Conservation (phyloP, 2,888 invertebrate species). For the Campoletis raptor region DNA sequence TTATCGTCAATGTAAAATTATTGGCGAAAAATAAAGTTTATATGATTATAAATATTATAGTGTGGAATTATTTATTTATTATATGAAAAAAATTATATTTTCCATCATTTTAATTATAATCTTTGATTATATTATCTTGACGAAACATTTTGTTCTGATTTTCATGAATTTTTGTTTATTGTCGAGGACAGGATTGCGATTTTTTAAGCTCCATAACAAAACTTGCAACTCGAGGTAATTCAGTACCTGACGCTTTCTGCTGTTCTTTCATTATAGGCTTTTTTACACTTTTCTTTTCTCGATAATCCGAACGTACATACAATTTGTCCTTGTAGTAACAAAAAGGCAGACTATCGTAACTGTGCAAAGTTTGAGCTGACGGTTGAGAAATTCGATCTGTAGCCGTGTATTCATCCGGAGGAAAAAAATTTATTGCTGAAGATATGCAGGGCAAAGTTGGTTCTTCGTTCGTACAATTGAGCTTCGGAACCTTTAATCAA, state of each 20-base stretch:
- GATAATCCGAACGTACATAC: slow-evolving; percentile 66
- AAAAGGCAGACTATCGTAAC: slow-evolving; percentile 67
- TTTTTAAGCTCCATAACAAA: slow-evolving; percentile 60
- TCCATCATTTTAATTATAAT: not conserved
- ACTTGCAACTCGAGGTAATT: slow-evolving; percentile 68
- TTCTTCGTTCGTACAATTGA: slow-evolving; percentile 56
- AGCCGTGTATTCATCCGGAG: slow-evolving; percentile 50
- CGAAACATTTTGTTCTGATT: not conserved
- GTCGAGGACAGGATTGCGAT: slow-evolving; percentile 13
- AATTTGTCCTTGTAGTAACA: slow-evolving; percentile 66
- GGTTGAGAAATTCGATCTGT: slow-evolving; percentile 46
- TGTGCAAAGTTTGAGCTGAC: slow-evolving; percentile 52
- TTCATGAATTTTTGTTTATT: not conserved
- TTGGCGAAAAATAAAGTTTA: slow-evolving; percentile 63
- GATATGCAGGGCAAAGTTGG: slow-evolving; percentile 43
- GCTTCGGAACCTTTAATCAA: slow-evolving; percentile 52
- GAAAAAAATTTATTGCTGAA: slow-evolving; percentile 61
- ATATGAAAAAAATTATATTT: not conserved
- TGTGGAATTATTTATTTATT: not conserved
- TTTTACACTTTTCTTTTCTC: slow-evolving; percentile 17
- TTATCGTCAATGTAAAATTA: slow-evolving; percentile 65
- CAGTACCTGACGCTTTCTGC: slow-evolving; percentile 57
- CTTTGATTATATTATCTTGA: not conserved
- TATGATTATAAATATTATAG: slow-evolving; percentile 21
- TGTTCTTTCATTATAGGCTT: slow-evolving; percentile 37